Evolutionary conservation across 2,113 vertebrate genomes (phyloP), one percentile per base, ranked within the genome.

Genomic region (Strigops habroptila): DNA sequence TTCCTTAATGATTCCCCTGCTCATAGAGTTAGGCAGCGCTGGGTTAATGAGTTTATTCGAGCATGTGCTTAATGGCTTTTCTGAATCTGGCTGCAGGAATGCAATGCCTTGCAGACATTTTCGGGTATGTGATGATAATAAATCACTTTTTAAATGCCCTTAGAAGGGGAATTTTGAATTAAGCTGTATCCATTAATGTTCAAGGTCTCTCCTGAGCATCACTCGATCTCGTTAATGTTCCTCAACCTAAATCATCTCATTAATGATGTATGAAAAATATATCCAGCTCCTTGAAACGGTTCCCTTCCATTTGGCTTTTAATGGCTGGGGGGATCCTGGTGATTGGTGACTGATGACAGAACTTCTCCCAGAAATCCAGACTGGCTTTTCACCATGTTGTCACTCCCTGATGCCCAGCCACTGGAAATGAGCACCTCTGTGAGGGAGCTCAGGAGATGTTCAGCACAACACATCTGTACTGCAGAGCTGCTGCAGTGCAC

Each of bases 51-150:
- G 88, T 86, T 95, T 74, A 48, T 84, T 43, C 60, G 83, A 93
- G 81, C 73, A 15, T 69, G 22, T 60, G 39, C 69, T 93, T 55
- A 78, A 84, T 41, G 83, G 17, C 76, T 86, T 55, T 51, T 71
- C 82, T 86, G 91, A 28, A 31, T 27, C 82, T 86, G 91, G 73
- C 93, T 86, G 65, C 57, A 30, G 90, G 65, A 73, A 71, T 41
- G 63, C 88, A 65, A 8, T n/a, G 85, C 63, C 68, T 90, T 44
- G 75, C 73, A 76, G 90, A 55, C 37, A 6, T 73, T 77, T 81
- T 93, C 91, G 89, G 95, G 73, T 93, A 86, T n/a, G 64, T 75
- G 69, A 46, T 41, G 92, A 84, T 19, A 91, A 97, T 95, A 95
- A 95, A 96, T 95, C 86, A 92, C 86, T 49, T 92, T 74, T 83